phyloP scores from a whole-genome alignment of 2,797 vertebrate species.

The Myioborus miniatus region DNA sequence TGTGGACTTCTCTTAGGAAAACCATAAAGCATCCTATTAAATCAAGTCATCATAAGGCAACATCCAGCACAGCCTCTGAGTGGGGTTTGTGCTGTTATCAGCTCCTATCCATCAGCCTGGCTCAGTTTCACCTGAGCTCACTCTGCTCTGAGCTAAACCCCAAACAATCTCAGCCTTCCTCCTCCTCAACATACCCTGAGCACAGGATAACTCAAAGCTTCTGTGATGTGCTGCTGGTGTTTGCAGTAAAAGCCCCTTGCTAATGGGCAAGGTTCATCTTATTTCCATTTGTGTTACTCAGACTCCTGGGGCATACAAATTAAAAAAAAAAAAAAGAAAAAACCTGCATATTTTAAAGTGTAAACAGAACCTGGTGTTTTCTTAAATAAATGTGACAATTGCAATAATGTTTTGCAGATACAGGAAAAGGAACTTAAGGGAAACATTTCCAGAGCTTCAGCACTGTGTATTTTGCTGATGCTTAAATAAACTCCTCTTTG shows the following conservation, averaged over 20 bases:
- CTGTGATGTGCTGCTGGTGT: neutral
- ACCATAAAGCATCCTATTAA: neutral
- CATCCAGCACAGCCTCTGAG: neutral
- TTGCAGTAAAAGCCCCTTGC: neutral
- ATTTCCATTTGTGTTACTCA: conserved; percentile 38
- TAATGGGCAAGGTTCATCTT: conserved; percentile 8
- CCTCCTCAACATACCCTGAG: neutral
- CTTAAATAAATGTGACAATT: conserved; percentile 66
- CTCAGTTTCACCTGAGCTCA: conserved; percentile 12
- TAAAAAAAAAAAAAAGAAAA: neutral
- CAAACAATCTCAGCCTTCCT: neutral
- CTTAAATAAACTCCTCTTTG: conserved; percentile 49
- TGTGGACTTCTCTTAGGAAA: neutral
- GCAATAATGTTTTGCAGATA: conserved; percentile 46
- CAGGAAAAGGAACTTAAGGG: conserved; percentile 11
- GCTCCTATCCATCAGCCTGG: neutral
- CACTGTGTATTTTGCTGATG: conserved; percentile 58
- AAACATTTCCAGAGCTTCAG: conserved; percentile 31
- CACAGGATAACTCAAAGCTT: neutral
- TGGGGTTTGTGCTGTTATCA: neutral
- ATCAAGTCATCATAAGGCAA: conserved; percentile 2
- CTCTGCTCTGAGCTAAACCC: neutral
- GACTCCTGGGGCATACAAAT: neutral
- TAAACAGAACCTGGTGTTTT: conserved; percentile 59
- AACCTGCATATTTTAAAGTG: conserved; percentile 16